These are phyloP conservation scores for Zapus hudsonius DNA, from an alignment of 2,113 vertebrate genomes.

Conservation along the genomic window DNA sequence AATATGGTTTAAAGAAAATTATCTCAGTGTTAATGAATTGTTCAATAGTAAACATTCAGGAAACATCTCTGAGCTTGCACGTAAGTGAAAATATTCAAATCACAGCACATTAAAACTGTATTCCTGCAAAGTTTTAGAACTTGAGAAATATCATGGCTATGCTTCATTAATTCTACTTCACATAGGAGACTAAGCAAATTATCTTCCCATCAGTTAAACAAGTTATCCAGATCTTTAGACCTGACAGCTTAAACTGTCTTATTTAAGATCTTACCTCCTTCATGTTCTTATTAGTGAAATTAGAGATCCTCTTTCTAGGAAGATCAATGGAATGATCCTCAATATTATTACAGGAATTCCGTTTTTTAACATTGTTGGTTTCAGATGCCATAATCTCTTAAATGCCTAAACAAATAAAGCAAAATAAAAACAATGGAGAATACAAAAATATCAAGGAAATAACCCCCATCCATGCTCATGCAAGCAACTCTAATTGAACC, in stretches of 20 bases:
- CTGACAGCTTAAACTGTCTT: constrained; percentile 19
- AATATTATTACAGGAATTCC: constrained; percentile 82
- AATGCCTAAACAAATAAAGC: constrained; percentile 83
- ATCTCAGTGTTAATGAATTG: constrained; percentile 14
- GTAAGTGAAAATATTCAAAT: constrained; percentile 51
- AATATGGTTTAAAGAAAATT: constrained; percentile 53
- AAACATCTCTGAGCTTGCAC: constrained; percentile 2
- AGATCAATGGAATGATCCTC: constrained; percentile 87
- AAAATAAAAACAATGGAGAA: not conserved
- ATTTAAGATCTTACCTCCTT: constrained; percentile 88
- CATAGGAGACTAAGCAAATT: not conserved
- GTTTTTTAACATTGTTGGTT: constrained; percentile 89
- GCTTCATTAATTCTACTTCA: constrained; percentile 45
- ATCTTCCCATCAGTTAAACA: not conserved
- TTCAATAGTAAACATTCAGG: constrained; percentile 36
- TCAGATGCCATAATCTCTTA: constrained; percentile 92
- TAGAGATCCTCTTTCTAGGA: constrained; percentile 86
- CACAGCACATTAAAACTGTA: constrained; percentile 14
- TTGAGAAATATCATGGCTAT: constrained; percentile 32
- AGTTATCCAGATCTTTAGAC: constrained; percentile 1
- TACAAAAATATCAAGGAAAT: too few relatives aligned
- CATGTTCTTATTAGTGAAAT: constrained; percentile 91
- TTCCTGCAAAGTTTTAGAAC: constrained; percentile 7
- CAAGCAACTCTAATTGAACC: too few relatives aligned
- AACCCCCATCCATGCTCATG: too few relatives aligned